Conservation (phyloP, 92 coral and sea anemone species). For the Diadumene lineata region DNA sequence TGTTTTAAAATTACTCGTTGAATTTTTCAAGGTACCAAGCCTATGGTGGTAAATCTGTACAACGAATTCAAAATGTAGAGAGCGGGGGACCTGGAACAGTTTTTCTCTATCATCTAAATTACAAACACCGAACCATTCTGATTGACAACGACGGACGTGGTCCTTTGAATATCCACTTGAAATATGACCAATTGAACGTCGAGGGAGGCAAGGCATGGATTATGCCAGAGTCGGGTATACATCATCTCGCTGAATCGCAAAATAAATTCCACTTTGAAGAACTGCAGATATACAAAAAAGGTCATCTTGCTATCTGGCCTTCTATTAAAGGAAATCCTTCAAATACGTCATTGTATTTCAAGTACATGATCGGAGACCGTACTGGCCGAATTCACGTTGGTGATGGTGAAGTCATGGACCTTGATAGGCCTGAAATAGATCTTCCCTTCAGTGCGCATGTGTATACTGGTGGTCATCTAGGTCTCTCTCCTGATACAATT, state of each 20-base stretch:
- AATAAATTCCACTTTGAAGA: conserved; percentile 66
- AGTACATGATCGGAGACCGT: conserved; percentile 71
- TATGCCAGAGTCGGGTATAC: conserved; percentile 73
- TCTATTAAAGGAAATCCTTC: background rate
- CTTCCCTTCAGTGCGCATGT: conserved; percentile 73
- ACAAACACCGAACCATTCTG: conserved; percentile 65
- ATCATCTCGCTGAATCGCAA: conserved; percentile 47
- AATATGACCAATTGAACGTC: conserved; percentile 37
- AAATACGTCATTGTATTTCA: conserved; percentile 55
- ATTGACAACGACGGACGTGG: conserved; percentile 52
- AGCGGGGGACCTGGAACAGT: conserved; percentile 75
- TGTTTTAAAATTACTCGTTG: background rate
- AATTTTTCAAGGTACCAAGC: conserved; percentile 48
- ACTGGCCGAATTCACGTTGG: conserved; percentile 70
- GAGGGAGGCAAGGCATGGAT: conserved; percentile 75
- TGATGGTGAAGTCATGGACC: conserved; percentile 46
- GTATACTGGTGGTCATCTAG: conserved; percentile 62
- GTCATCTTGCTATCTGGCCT: conserved; percentile 69
- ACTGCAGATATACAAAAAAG: conserved; percentile 59
- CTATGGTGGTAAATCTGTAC: conserved; percentile 51
- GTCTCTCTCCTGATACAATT: conserved; percentile 54
- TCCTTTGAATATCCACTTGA: conserved; percentile 58
- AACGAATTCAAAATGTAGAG: conserved; percentile 46
- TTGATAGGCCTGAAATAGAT: conserved; percentile 65
- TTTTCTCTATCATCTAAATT: conserved; percentile 58